phyloP scores from a whole-genome alignment of 2,797 vertebrate species.

The Spondyliosoma cantharus region DNA sequence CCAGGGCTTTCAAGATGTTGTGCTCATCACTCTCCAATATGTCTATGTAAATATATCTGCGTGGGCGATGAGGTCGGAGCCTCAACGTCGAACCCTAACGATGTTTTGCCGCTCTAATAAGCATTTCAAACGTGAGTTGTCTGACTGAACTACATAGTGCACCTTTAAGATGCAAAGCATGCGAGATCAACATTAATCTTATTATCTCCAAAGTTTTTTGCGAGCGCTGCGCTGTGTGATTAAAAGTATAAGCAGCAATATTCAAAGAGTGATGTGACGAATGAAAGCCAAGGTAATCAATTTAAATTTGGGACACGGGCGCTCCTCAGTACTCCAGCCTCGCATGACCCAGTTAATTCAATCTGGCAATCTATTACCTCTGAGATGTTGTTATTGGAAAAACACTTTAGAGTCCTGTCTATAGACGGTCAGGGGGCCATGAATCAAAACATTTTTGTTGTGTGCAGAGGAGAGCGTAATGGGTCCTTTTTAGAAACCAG shows the following conservation, averaged over 20 bases:
- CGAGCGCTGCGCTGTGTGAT: constrained; percentile 22
- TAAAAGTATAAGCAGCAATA: constrained; percentile 39
- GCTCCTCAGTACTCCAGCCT: constrained; percentile 32
- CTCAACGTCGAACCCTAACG: too few species aligned
- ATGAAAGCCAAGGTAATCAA: constrained; percentile 53
- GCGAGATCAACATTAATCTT: neutral
- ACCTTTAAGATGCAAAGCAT: constrained; percentile 26
- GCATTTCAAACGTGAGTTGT: too few species aligned
- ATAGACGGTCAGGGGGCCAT: constrained; percentile 65
- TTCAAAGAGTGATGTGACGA: constrained; percentile 33
- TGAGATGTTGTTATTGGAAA: constrained; percentile 72
- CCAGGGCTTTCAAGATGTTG: too few species aligned
- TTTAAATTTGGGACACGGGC: constrained; percentile 38
- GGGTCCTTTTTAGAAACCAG: constrained; percentile 68
- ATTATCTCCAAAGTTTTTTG: constrained; percentile 14
- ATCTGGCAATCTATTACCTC: constrained; percentile 72
- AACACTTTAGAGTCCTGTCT: constrained; percentile 71
- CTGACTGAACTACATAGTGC: too few species aligned
- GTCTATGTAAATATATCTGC: too few species aligned
- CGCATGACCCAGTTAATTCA: constrained; percentile 67
- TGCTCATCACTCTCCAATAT: too few species aligned
- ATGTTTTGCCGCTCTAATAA: too few species aligned
- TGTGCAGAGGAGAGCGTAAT: constrained; percentile 68
- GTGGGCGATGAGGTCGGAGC: too few species aligned
- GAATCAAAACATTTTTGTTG: constrained; percentile 77